Evolutionary conservation across 1,140 invertebrate genomes (phyloP).

Genomic region (Apis mellifera): Amel_HAv3.1 CM009931.2:7663001-7663500

Average conservation of each 20-base stretch:
- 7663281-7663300: neutral
- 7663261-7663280: neutral
- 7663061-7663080: conserved; percentile 51
- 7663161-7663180: conserved; percentile 39
- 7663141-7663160: conserved; percentile 19
- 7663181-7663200: conserved; percentile 40
- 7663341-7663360: neutral
- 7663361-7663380: conserved; percentile 29
- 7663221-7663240: neutral
- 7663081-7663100: conserved; percentile 9
- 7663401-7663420: neutral
- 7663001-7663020: neutral
- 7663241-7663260: neutral
- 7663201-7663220: conserved; percentile 46
- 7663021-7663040: neutral
- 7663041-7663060: conserved; percentile 3
- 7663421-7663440: conserved; percentile 24
- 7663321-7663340: neutral
- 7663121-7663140: neutral
- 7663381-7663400: neutral
- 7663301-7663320: neutral
- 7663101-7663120: conserved; percentile 25
- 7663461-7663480: conserved; percentile 16
- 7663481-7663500: neutral
- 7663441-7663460: conserved; percentile 40